phyloP scores from a whole-genome alignment of 2,888 invertebrate genomes.

The Drosophila lacicola region DNA sequence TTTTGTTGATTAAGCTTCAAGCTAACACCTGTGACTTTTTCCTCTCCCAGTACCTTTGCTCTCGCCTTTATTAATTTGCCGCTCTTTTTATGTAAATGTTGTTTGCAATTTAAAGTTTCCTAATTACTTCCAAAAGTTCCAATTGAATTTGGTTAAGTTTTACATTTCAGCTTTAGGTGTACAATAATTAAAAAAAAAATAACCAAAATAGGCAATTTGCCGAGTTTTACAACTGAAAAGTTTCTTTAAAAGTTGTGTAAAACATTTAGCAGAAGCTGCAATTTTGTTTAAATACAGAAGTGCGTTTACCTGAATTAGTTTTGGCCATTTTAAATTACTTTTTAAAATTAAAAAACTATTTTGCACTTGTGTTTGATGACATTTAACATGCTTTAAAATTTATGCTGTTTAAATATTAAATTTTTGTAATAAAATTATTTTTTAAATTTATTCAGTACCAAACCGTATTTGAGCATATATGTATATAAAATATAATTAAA shows the following conservation, averaged over 20 bases:
- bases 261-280: neutral
- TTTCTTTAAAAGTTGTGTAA: neutral
- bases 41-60: neutral
- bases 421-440: too few relatives aligned
- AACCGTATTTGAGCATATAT: too few relatives aligned
- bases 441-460: too few relatives aligned
- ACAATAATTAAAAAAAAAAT: neutral
- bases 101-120: slow-evolving; percentile 38
- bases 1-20: slow-evolving; percentile 21
- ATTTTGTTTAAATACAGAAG: neutral
- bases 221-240: neutral
- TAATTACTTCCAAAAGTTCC: slow-evolving; percentile 42
- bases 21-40: slow-evolving; percentile 33
- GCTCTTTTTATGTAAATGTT: slow-evolving; percentile 10
- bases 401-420: too few relatives aligned
- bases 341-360: too few relatives aligned
- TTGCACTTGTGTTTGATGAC: too few relatives aligned
- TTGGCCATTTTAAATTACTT: too few relatives aligned
- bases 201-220: slow-evolving; percentile 2
- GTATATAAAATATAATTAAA: too few relatives aligned
- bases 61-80: slow-evolving; percentile 3
- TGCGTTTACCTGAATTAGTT: neutral
- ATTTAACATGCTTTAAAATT: too few relatives aligned
- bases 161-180: neutral
- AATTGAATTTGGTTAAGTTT: slow-evolving; percentile 9